These are phyloP conservation scores for Zootoca vivipara DNA, from an alignment of 2,113 vertebrate species.

Conservation along the genomic window DNA sequence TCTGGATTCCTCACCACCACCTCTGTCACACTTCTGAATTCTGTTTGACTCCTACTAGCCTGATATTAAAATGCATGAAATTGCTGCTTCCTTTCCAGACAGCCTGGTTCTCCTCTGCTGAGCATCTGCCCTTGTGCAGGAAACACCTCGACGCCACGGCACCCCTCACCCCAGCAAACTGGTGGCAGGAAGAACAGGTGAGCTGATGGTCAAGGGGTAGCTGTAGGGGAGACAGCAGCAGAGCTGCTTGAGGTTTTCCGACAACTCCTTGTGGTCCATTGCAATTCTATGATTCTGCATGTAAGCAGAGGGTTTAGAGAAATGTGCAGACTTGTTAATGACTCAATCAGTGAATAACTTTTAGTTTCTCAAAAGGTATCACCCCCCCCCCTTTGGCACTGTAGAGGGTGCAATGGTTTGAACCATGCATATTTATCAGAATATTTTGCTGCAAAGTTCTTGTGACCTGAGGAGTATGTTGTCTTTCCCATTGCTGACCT, in stretches of 20 bases:
- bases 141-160: constrained; percentile 83
- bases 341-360: not conserved
- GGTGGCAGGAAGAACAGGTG: constrained; percentile 43
- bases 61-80: not conserved
- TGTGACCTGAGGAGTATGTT: too few species aligned
- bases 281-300: not conserved
- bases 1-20: not conserved
- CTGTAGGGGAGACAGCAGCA: not conserved
- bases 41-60: not conserved
- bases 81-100: constrained; percentile 7
- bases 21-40: not conserved
- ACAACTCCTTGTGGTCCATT: not conserved
- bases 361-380: not conserved
- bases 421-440: not conserved
- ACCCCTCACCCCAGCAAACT: constrained; percentile 38
- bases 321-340: not conserved
- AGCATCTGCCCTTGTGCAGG: constrained; percentile 65
- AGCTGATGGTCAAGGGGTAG: not conserved
- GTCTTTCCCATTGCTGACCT: not conserved
- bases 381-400: not conserved
- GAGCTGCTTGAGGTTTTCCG: not conserved
- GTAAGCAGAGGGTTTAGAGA: not conserved
- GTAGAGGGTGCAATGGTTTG: not conserved
- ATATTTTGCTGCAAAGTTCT: not conserved
- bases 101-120: constrained; percentile 57